phyloP scores from a whole-genome alignment of 2,888 invertebrate genomes.

The Entomobrya proxima region DNA sequence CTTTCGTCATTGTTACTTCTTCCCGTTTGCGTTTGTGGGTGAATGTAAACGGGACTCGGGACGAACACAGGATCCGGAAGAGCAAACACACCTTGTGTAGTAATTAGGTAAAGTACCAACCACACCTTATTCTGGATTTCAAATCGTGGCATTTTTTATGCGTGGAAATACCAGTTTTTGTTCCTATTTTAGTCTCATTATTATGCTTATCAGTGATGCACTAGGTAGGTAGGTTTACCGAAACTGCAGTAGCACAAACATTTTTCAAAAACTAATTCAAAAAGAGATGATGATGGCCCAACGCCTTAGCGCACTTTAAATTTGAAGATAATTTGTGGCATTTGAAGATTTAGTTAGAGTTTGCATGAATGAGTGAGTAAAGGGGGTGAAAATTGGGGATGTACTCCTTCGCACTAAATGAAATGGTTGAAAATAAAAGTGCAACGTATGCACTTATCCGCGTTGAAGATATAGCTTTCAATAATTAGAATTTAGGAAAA shows the following conservation, averaged over 20 bases:
- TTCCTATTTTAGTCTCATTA: background rate
- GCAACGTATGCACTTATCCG: background rate
- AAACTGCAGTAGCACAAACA: no score
- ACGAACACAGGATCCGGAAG: constrained; percentile 8
- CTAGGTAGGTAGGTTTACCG: no score
- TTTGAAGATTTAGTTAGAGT: background rate
- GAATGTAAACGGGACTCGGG: background rate
- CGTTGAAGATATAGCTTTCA: background rate
- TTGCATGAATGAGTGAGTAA: constrained; percentile 52
- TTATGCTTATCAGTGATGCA: no score
- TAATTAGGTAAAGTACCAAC: constrained; percentile 30
- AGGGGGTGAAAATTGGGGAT: constrained; percentile 40
- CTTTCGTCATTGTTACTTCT: background rate
- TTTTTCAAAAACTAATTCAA: background rate
- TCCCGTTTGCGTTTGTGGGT: background rate
- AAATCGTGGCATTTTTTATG: constrained; percentile 1
- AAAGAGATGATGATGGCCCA: no score
- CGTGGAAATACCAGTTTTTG: background rate
- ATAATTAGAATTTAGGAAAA: background rate
- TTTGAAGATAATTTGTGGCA: background rate
- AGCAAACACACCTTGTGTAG: constrained; percentile 24
- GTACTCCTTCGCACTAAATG: background rate
- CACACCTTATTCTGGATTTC: constrained; percentile 25
- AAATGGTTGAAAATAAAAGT: constrained; percentile 6
- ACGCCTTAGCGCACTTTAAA: background rate